Conservation (phyloP, 2,113 vertebrate species). For the Nothocercus julius region DNA sequence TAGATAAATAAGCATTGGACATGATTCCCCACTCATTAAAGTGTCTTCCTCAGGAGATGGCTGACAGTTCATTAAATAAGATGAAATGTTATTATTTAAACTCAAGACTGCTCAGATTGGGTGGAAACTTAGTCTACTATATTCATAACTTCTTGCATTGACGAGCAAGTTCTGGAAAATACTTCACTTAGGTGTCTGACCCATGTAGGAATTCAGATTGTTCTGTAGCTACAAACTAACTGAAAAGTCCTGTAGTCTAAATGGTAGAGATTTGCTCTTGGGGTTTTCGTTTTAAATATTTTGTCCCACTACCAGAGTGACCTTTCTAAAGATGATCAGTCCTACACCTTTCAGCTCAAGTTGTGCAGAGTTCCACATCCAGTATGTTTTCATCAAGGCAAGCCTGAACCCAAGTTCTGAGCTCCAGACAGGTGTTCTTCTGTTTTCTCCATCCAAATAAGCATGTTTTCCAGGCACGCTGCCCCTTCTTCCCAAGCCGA, state of each 20-base stretch:
- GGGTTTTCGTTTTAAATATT: background rate
- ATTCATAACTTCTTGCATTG: constrained; percentile 25
- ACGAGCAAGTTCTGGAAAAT: constrained; percentile 24
- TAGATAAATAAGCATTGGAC: constrained; percentile 72
- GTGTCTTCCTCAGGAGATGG: constrained; percentile 59
- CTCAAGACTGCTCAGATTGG: constrained; percentile 35
- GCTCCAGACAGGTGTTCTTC: background rate
- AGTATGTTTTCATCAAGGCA: background rate
- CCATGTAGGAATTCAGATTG: background rate
- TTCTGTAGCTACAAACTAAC: background rate
- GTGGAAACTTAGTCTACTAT: constrained; percentile 43
- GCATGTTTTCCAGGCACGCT: background rate
- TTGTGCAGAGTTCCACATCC: background rate
- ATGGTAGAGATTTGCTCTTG: background rate
- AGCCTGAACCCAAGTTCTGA: background rate
- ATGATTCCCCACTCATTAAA: constrained; percentile 66
- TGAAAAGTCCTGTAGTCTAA: background rate
- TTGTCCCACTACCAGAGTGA: background rate
- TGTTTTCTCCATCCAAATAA: background rate
- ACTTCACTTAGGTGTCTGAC: background rate
- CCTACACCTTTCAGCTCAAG: background rate
- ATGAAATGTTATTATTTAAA: constrained; percentile 71
- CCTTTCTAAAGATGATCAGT: background rate
- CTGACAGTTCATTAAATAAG: constrained; percentile 71
- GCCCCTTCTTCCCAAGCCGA: background rate